Percentiles rank a stretch among this genome's conserved stretches.
Evolutionary conservation across 2,113 vertebrate species (phyloP).

Genomic region (Hypanus sabinus): DNA sequence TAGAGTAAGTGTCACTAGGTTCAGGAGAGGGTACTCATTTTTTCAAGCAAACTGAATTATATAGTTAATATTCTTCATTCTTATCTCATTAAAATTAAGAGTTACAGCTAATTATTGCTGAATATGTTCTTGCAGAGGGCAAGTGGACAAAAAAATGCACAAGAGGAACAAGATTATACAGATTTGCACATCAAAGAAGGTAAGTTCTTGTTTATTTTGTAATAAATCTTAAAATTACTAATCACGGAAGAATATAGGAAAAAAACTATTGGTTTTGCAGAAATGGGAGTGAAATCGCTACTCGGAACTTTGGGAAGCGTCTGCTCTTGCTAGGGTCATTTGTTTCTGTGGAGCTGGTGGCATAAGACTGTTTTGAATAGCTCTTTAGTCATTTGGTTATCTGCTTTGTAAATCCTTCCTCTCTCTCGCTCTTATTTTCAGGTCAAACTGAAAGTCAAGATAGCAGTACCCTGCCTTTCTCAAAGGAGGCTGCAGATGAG

Average conservation of each 20-base stretch:
- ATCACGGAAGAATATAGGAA: not conserved
- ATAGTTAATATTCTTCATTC: not conserved
- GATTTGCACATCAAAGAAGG: not conserved
- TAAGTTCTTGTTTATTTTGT: not conserved
- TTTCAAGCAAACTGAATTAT: not conserved
- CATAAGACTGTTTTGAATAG: not conserved
- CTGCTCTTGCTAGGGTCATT: not conserved
- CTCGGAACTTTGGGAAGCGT: not conserved
- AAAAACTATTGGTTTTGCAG: not conserved
- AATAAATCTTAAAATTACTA: not conserved
- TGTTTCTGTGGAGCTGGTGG: not conserved
- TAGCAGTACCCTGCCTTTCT: not conserved
- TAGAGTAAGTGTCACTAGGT: not conserved
- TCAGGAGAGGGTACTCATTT: not conserved
- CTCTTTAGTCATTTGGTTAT: not conserved
- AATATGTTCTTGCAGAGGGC: not conserved
- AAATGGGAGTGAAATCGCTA: not conserved
- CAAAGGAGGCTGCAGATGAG: constrained; percentile 3
- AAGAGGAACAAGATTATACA: constrained; percentile 10
- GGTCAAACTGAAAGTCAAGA: constrained; percentile 16
- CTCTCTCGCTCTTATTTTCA: not conserved
- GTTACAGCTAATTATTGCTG: not conserved
- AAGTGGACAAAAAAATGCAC: constrained; percentile 4
- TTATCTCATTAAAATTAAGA: not conserved
- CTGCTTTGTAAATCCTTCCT: not conserved